Conservation (phyloP, 53 echinoderm and acorn worm genomes). For the Hippasteria phrygiana region DNA sequence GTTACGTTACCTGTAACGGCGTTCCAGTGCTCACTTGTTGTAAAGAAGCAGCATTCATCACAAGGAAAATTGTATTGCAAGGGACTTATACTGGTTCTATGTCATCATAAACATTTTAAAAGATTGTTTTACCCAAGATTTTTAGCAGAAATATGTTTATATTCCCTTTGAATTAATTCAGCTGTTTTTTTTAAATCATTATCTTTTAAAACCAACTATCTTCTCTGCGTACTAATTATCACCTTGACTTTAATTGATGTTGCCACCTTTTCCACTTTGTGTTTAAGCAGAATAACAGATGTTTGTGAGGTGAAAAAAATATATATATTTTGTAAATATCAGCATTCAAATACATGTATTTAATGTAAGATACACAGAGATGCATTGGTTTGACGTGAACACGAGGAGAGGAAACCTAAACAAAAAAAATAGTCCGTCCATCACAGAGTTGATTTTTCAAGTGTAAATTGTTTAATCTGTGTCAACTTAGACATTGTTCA, state of each 20-base stretch:
- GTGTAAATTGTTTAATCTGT: conserved; percentile 30
- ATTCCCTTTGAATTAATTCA: no score
- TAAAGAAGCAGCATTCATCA: no score
- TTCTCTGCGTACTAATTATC: background rate
- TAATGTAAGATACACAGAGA: conserved; percentile 46
- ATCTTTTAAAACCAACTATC: background rate
- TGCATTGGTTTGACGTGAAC: conserved; percentile 21
- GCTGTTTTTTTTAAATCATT: background rate
- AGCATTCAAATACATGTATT: conserved; percentile 23
- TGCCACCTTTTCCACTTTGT: conserved; percentile 20
- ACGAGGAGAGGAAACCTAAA: background rate
- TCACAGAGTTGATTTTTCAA: conserved; percentile 6
- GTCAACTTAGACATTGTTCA: conserved; percentile 19
- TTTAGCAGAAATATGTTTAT: no score
- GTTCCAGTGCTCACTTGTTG: no score
- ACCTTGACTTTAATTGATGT: conserved; percentile 3
- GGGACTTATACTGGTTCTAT: no score
- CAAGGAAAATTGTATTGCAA: no score
- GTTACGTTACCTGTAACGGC: no score
- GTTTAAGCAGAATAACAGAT: background rate
- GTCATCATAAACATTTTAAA: no score
- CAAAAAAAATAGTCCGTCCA: conserved; percentile 46
- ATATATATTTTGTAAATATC: conserved; percentile 60
- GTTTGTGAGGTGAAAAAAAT: background rate
- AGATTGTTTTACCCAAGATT: no score